Evolutionary conservation across 64 coral and sea anemone genomes (phyloP), one percentile per base, ranked within the genome.

Genomic region (Pocillopora verrucosa): DNA sequence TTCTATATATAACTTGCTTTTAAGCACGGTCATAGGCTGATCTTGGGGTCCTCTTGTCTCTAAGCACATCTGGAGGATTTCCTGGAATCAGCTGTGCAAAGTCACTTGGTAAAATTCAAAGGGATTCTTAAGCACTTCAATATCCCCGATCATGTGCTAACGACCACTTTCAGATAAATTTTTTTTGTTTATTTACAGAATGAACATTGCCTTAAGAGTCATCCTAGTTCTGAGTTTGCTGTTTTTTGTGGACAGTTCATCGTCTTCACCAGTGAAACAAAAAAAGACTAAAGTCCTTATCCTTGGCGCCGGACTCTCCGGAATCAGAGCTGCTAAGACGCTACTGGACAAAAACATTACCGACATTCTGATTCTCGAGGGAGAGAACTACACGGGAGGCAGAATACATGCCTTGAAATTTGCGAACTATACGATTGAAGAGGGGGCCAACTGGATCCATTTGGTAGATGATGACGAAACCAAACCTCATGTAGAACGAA

Each of bases 361-460:
- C 20, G 89, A 84, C 34, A 84, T 91, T 76, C 41, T 91, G 2
- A 57, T 91, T 19, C 78, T 91, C 14, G 89, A 91, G 20, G 89
- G 65, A 9, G 25, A 91, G 17, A 38, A 76, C 25, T 91, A 91
- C 34, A 84, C 72, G 38, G 89, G 89, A 41, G 89, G 89, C 0
- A 58, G 89, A 56, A 64, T 74, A 15, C 72, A 76, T 25, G 14
- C 17, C n/a, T 38, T 79, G 11, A 6, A 61, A 20, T 90, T 90
- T 79, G 62, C 61, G 58, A 77, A 68, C 19, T 65, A 69, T 12
- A 64, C 30, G 11, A 25, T 91, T 26, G 79, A 75, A 35, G 20
- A 16, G 3, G 89, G 89, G 4, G 65, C 79, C 4, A 91, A 75
- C 34, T 91, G 79, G 89, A 91, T 91, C 51, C 89, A 84, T 5